phyloP scores from a whole-genome alignment of 2,113 vertebrate genomes.

The Mionectes macconnelli region DNA sequence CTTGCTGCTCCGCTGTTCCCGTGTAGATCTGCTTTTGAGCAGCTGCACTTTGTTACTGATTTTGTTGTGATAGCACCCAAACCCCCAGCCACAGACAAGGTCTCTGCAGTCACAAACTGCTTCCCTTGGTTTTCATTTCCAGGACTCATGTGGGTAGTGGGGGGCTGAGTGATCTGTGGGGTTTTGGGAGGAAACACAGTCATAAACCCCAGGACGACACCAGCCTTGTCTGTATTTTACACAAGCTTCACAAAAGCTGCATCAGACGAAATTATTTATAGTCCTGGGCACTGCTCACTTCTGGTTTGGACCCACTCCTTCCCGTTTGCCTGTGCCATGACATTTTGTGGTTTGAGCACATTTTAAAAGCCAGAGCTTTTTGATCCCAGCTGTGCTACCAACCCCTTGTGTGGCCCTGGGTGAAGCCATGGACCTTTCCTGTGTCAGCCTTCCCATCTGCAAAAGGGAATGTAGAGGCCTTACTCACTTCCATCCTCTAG shows the following conservation, averaged over 20 bases:
- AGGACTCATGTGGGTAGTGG: not conserved
- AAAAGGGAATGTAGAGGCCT: not conserved
- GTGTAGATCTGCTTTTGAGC: not conserved
- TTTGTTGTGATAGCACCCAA: not conserved
- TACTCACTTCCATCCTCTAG: not conserved
- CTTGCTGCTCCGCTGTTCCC: not conserved
- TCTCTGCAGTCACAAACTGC: not conserved
- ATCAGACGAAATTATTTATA: not conserved
- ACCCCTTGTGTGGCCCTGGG: not conserved
- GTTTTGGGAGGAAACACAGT: not conserved
- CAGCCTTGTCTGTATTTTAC: not conserved
- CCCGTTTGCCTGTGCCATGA: not conserved
- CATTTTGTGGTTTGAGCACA: not conserved
- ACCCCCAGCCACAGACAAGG: not conserved
- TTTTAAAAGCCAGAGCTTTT: not conserved
- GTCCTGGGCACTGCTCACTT: not conserved
- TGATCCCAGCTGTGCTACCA: not conserved
- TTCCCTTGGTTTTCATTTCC: not conserved
- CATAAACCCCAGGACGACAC: not conserved
- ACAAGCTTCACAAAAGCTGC: not conserved
- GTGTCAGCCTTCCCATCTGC: not conserved
- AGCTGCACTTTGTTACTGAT: not conserved
- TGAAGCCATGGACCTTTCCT: accelerated
- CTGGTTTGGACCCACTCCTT: constrained; percentile 10
- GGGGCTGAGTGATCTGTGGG: not conserved